Conservation (phyloP, 1,140 invertebrate species). For the Drosophila jambulina region DNA sequence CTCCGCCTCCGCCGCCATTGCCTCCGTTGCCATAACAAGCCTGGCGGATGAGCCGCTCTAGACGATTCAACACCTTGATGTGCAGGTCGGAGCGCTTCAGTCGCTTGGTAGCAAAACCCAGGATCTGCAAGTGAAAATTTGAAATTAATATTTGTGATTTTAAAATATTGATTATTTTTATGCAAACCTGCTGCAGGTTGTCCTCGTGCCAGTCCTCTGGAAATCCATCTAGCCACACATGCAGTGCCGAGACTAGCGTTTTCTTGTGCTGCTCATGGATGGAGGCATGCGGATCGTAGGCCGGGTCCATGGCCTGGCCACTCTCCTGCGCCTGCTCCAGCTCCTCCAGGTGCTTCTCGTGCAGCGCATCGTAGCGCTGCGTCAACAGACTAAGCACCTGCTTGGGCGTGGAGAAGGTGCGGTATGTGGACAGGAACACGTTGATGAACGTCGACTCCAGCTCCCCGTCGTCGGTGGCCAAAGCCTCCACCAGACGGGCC, state of each 20-base stretch:
- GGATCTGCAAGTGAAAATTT: slow-evolving; percentile 86
- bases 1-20: slow-evolving; percentile 18
- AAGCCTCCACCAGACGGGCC: slow-evolving; percentile 95
- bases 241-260: slow-evolving; percentile 94
- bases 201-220: slow-evolving; percentile 97
- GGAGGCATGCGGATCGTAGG: slow-evolving; percentile 69
- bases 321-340: slow-evolving; percentile 68
- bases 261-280: slow-evolving; percentile 86
- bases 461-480: slow-evolving; percentile 97
- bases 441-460: slow-evolving; percentile 99
- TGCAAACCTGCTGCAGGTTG: slow-evolving; percentile 88
- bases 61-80: slow-evolving; percentile 88
- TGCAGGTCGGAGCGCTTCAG: slow-evolving; percentile 93
- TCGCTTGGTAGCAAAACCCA: slow-evolving; percentile 93
- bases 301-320: slow-evolving; percentile 42
- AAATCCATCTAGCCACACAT: slow-evolving; percentile 98
- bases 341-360: slow-evolving; percentile 74
- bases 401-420: slow-evolving; percentile 84
- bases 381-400: slow-evolving; percentile 92
- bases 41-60: slow-evolving; percentile 85
- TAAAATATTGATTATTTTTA: no score
- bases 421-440: slow-evolving; percentile 91
- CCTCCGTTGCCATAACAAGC: slow-evolving; percentile 62
- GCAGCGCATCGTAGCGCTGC: slow-evolving; percentile 90
- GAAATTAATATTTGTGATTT: background rate